A percentile compares a stretch with the other conserved stretches of the same genome.
These are phyloP conservation scores for Menidia menidia DNA, from an alignment of 2,797 vertebrate species.

Conservation along the genomic window DNA sequence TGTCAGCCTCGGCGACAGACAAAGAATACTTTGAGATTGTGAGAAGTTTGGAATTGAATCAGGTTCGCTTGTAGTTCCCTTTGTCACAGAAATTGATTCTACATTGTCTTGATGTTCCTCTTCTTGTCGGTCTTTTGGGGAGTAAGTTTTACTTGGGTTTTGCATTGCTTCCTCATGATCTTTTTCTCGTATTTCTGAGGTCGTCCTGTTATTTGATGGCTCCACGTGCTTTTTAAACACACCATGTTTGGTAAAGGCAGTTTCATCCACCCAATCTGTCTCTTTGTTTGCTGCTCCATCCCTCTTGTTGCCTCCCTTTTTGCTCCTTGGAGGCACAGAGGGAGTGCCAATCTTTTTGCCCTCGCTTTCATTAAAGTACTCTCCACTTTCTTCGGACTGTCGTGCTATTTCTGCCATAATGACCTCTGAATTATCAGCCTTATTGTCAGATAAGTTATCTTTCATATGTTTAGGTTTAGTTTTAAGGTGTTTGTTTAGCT, in stretches of 20 bases:
- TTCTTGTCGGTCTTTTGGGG: slow-evolving; percentile 12
- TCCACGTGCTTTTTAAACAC: slow-evolving; percentile 29
- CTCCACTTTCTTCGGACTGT: slow-evolving; percentile 45
- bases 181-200: slow-evolving; percentile 21
- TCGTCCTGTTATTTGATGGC: not conserved
- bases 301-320: slow-evolving; percentile 56
- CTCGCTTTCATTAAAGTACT: slow-evolving; percentile 23
- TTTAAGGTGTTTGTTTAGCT: slow-evolving; percentile 30
- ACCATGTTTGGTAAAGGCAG: slow-evolving; percentile 23
- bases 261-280: slow-evolving; percentile 20
- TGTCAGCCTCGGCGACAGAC: slow-evolving; percentile 31
- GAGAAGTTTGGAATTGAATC: slow-evolving; percentile 6
- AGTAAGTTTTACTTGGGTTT: slow-evolving; percentile 11
- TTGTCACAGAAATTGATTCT: not conserved
- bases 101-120: slow-evolving; percentile 8
- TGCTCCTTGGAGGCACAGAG: slow-evolving; percentile 69
- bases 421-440: slow-evolving; percentile 22
- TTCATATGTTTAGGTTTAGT: slow-evolving; percentile 29
- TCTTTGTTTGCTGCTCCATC: slow-evolving; percentile 37
- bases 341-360: slow-evolving; percentile 44
- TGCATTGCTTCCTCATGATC: not conserved
- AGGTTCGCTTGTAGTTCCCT: not conserved
- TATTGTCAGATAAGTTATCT: slow-evolving; percentile 24
- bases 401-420: slow-evolving; percentile 19
- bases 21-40: slow-evolving; percentile 14